phyloP scores from a whole-genome alignment of 2,797 vertebrate genomes.

The Phoxinus dragarum region DNA sequence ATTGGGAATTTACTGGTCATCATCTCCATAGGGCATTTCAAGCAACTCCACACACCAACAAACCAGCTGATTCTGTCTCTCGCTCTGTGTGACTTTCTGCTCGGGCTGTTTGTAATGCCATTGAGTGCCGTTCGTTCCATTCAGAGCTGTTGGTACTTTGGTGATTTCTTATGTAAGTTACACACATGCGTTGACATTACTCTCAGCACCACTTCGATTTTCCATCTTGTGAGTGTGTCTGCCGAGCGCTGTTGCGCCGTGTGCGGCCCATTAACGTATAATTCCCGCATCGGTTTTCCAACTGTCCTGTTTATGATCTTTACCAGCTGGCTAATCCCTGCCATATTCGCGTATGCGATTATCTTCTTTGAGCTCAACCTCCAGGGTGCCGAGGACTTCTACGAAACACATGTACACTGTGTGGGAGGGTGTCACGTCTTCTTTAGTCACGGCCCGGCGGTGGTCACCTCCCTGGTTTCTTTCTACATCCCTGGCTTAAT shows the following conservation, averaged over 20 bases:
- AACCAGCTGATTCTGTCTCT: slow-evolving; percentile 74
- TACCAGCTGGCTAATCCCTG: slow-evolving; percentile 55
- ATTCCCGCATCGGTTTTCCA: slow-evolving; percentile 21
- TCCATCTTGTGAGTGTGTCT: slow-evolving; percentile 77
- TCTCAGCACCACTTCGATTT: slow-evolving; percentile 72
- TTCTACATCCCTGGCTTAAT: slow-evolving; percentile 60
- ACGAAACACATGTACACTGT: slow-evolving; percentile 35
- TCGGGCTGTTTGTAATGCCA: slow-evolving; percentile 71
- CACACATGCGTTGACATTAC: slow-evolving; percentile 74
- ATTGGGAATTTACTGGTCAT: slow-evolving; percentile 74
- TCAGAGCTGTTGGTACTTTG: slow-evolving; percentile 75
- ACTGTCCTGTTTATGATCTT: slow-evolving; percentile 51
- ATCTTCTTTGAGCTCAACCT: slow-evolving; percentile 50
- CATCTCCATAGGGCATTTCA: slow-evolving; percentile 72
- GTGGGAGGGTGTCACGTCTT: slow-evolving; percentile 57
- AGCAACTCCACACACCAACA: slow-evolving; percentile 74
- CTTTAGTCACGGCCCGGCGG: slow-evolving; percentile 38
- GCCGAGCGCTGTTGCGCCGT: slow-evolving; percentile 70
- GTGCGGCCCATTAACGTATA: slow-evolving; percentile 57
- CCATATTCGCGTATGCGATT: slow-evolving; percentile 15
- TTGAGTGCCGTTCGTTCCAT: slow-evolving; percentile 66
- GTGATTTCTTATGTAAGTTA: slow-evolving; percentile 68
- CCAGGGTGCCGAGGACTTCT: slow-evolving; percentile 48
- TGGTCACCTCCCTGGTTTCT: slow-evolving; percentile 50
- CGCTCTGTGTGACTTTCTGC: slow-evolving; percentile 69